A percentile compares a stretch with the other conserved stretches of the same genome.
These are phyloP conservation scores for Panzeria rudis DNA, from an alignment of 2,888 invertebrate species.

Conservation along the genomic window DNA sequence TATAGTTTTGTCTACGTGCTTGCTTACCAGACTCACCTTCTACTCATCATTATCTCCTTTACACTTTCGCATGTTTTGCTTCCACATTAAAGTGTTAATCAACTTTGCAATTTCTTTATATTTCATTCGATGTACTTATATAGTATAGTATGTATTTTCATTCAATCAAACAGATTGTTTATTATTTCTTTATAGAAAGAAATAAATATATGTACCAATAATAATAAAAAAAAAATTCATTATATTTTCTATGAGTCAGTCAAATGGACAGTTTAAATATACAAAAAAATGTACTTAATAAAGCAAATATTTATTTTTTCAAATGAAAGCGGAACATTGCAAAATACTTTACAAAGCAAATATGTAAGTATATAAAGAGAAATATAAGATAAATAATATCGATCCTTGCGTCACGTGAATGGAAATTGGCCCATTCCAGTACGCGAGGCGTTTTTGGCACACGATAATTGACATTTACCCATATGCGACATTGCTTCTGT, in stretches of 20 bases:
- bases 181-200: not conserved
- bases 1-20: slow-evolving; percentile 34
- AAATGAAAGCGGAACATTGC: not conserved
- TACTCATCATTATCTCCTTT: slow-evolving; percentile 3
- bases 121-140: not conserved
- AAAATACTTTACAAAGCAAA: no score
- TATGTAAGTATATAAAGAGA: no score
- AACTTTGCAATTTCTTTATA: slow-evolving; percentile 43
- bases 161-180: not conserved
- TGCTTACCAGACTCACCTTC: not conserved
- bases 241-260: not conserved
- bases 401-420: no score
- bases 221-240: not conserved
- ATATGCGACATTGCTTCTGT: not conserved
- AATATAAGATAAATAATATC: not conserved
- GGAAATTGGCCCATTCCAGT: not conserved
- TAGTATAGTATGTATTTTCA: not conserved
- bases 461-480: not conserved
- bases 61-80: not conserved
- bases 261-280: not conserved
- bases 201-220: not conserved
- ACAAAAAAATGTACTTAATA: not conserved
- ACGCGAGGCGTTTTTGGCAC: not conserved
- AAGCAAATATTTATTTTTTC: not conserved
- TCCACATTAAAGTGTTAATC: slow-evolving; percentile 57